Evolutionary conservation across 64 coral and sea anemone genomes (phyloP).

Genomic region (Porites australiensis): DNA sequence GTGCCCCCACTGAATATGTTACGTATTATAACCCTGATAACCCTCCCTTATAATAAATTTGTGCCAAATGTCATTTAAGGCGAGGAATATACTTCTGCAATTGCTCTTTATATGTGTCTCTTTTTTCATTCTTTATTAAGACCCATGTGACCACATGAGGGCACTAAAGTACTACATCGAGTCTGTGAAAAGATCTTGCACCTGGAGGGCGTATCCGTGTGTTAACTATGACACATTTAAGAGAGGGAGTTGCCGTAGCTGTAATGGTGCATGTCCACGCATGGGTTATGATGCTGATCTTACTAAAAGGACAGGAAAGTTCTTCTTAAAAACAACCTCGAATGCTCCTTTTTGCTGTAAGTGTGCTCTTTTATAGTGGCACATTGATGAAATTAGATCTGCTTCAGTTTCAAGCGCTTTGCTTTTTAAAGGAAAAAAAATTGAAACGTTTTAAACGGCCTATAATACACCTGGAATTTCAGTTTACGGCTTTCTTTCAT

Average conservation of each 20-base stretch:
- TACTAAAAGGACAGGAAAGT: background rate
- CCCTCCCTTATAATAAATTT: no score
- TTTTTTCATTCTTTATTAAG: background rate
- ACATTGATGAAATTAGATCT: no score
- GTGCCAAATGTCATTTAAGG: no score
- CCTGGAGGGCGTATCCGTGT: constrained; percentile 64
- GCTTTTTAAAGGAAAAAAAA: no score
- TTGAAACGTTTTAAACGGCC: no score
- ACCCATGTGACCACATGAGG: constrained; percentile 35
- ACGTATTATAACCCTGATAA: no score
- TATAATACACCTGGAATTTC: no score
- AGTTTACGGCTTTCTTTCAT: no score
- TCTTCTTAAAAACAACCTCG: constrained; percentile 38
- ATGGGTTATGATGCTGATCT: constrained; percentile 50
- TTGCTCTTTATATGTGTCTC: background rate
- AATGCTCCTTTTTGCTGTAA: constrained; percentile 55
- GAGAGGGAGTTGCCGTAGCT: constrained; percentile 1
- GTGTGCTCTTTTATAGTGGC: background rate
- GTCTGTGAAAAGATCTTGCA: background rate
- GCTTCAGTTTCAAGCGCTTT: no score
- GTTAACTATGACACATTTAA: constrained; percentile 5
- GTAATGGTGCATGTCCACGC: constrained; percentile 15
- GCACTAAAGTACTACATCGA: constrained; percentile 45
- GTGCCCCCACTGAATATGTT: no score
- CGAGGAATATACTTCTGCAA: no score